Conservation (phyloP, 2,113 vertebrate genomes). For the Struthidea cinerea region DNA sequence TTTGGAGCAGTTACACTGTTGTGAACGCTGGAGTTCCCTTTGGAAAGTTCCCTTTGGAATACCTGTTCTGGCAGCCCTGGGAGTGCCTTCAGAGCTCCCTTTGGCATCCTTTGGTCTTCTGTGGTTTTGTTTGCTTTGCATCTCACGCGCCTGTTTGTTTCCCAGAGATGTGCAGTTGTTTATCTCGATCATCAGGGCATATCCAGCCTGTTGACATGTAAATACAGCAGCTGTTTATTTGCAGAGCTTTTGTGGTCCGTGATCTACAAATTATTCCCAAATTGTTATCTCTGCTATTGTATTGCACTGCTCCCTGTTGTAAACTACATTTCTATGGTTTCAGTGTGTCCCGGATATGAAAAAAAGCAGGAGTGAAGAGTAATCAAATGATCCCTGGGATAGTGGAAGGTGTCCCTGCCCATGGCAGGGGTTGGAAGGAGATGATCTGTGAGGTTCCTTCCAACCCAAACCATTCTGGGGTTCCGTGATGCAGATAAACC, state of each 20-base stretch:
- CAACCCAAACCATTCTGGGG: too few species aligned
- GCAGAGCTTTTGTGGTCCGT: background rate
- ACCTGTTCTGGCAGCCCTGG: conserved; percentile 3
- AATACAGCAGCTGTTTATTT: conserved; percentile 21
- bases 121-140: conserved; percentile 41
- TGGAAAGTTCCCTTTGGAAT: background rate
- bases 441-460: background rate
- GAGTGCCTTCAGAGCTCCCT: background rate
- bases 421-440: background rate
- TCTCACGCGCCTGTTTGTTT: background rate
- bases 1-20: background rate
- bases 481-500: background rate
- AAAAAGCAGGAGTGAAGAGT: background rate
- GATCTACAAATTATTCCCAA: background rate
- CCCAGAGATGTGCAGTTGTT: background rate
- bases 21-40: background rate
- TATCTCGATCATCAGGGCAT: conserved; percentile 28
- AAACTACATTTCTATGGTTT: background rate
- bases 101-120: background rate
- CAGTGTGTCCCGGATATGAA: background rate
- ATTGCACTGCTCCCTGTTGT: background rate
- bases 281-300: background rate
- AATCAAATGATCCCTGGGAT: background rate
- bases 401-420: background rate
- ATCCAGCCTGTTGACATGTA: conserved; percentile 43